Base-by-base conservation (phyloP, 2,888 invertebrate genomes). In the Thymelicus lineola region DNA sequence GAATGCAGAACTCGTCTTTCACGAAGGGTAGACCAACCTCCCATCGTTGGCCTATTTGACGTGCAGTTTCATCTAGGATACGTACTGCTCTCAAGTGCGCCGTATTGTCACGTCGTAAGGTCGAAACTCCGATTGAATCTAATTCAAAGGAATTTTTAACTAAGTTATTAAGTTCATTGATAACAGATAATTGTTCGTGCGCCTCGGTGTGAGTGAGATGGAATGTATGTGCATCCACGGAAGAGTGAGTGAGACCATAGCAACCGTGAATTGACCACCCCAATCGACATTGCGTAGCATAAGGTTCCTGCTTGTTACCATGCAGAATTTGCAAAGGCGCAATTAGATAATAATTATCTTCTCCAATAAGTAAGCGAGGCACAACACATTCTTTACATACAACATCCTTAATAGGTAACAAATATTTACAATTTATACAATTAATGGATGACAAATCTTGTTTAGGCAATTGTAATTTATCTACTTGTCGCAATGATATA, bases 11-110 rank as follows among this genome's bases (percentile, higher is more conserved):
- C 1, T 68, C 45, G 36, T 78, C 75, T 50, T 72, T 74, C 1
- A 42, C 71, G 35, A 75, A 77, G 0, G 75, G 75, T 12, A 76
- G 66, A 9, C 75, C 75, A 0, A 75, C 74, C 45, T 77, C 75
- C 77, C 76, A 78, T 15, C 68, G 65, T 60, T 57, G 59, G 14
- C 68, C 74, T 5, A 75, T 20, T 14, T 71, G 61, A 35, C 73
- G 71, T 48, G 75, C 45, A 14, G 75, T 75, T n/a, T 75, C 69
- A 7, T 79, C 76, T 15, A 77, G 50, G 14, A 75, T 72, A 20
- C 66, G 70, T 10, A 76, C 35, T 6, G 76, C 76, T 69, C 73
- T 69, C 15, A 74, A 20, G 59, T n/a, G n/a, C n/a, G n/a, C n/a
- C n/a, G n/a, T n/a, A n/a, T n/a, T n/a, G n/a, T n/a, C n/a, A n/a